Evolutionary conservation across 2,888 invertebrate species (phyloP).

Genomic region (Synanthedon vespiformis): DNA sequence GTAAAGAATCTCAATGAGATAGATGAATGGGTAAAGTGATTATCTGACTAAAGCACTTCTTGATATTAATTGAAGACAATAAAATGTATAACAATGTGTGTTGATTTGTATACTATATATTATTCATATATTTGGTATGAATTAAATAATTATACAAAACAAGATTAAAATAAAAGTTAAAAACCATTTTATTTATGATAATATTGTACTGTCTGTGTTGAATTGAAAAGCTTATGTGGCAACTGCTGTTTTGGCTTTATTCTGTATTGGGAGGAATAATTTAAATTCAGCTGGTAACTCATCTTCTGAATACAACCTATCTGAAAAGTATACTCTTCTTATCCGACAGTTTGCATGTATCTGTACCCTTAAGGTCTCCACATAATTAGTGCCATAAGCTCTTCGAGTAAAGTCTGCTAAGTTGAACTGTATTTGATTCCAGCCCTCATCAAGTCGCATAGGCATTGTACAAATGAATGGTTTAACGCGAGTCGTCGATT

Average conservation of each 20-base stretch:
- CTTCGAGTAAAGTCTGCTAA: constrained; percentile 92
- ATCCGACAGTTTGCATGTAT: constrained; percentile 97
- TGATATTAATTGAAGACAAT: no score
- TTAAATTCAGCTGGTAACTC: constrained; percentile 96
- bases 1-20: no score
- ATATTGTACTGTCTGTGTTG: not conserved
- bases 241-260: constrained; percentile 72
- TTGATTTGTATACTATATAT: not conserved
- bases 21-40: no score
- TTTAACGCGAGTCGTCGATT: constrained; percentile 92
- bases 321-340: constrained; percentile 90
- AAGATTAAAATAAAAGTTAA: constrained; percentile 42
- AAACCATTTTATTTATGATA: constrained; percentile 37
- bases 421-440: constrained; percentile 97
- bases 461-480: constrained; percentile 99
- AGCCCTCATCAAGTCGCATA: constrained; percentile 92
- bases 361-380: constrained; percentile 91
- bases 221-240: constrained; percentile 38
- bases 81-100: no score
- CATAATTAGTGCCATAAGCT: constrained; percentile 96
- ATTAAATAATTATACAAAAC: not conserved
- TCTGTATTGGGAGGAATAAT: constrained; percentile 92
- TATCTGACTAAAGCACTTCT: no score
- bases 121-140: no score
- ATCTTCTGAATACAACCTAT: constrained; percentile 92